Conservation (phyloP, 2,797 vertebrate species). For the Chelonia mydas region DNA sequence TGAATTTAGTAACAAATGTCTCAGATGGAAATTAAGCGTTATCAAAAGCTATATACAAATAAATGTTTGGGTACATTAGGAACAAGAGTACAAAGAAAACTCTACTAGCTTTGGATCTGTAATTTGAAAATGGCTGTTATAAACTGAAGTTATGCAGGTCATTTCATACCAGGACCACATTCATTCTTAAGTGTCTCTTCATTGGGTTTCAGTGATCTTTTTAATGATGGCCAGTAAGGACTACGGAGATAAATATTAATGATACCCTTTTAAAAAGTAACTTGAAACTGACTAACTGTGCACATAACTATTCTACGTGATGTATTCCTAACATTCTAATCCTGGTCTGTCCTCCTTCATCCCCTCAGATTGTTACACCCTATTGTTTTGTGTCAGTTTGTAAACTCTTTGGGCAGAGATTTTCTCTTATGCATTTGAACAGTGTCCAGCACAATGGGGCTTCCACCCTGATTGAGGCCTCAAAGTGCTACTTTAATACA, state of each 20-base stretch:
- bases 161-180: neutral
- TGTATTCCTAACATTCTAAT: neutral
- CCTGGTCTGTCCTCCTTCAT: neutral
- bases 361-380: neutral
- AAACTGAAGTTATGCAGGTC: fast-evolving
- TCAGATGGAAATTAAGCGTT: too few species aligned
- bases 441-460: neutral
- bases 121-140: neutral
- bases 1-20: neutral
- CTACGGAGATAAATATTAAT: neutral
- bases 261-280: neutral
- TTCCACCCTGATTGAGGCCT: neutral
- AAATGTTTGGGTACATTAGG: neutral
- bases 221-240: neutral
- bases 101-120: neutral
- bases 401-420: neutral
- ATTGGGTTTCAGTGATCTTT: neutral
- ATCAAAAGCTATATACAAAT: too few species aligned
- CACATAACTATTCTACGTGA: fast-evolving
- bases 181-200: neutral
- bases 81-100: neutral
- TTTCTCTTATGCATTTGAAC: neutral
- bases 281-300: neutral
- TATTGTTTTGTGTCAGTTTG: neutral
- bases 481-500: neutral